Conservation (phyloP, 2,797 vertebrate species). For the Sebastes hubbsi region DNA sequence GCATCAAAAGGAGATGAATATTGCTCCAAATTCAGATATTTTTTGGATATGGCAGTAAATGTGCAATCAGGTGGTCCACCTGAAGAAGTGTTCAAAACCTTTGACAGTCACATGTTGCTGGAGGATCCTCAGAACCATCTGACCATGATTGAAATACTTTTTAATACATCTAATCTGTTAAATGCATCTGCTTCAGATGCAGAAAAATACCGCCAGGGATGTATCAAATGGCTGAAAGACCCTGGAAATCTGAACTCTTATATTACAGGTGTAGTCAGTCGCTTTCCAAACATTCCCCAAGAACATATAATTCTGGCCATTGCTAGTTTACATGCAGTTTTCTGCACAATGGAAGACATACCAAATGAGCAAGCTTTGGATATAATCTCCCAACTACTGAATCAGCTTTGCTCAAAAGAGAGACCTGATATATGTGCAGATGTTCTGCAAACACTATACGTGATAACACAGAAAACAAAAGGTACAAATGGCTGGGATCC, state of each 20-base stretch:
- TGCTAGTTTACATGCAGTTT: slow-evolving; percentile 21
- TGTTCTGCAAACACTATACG: slow-evolving; percentile 30
- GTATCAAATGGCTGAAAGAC: slow-evolving; percentile 64
- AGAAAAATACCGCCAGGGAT: slow-evolving; percentile 25
- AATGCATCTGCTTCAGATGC: too few species aligned
- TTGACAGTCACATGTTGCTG: slow-evolving; percentile 41
- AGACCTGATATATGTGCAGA: rapidly evolving
- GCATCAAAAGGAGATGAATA: slow-evolving; percentile 4
- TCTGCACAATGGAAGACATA: slow-evolving; percentile 51
- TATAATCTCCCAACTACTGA: slow-evolving; percentile 38
- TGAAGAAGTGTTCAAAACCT: slow-evolving; percentile 26
- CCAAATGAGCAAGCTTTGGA: slow-evolving; percentile 16
- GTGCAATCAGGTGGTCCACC: rapidly evolving
- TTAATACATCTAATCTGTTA: too few species aligned
- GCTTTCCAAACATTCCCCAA: slow-evolving; percentile 36
- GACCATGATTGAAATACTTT: slow-evolving; percentile 38
- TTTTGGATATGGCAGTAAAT: slow-evolving; percentile 13
- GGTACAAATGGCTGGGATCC: slow-evolving; percentile 2
- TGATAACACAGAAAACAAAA: slow-evolving; percentile 64
- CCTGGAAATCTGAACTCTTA: slow-evolving; percentile 37
- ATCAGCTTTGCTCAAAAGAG: not conserved
- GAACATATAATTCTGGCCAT: rapidly evolving
- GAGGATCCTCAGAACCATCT: slow-evolving; percentile 27
- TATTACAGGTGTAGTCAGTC: slow-evolving; percentile 14
- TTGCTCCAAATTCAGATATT: not conserved